These are phyloP conservation scores for Eptesicus fuscus DNA, from an alignment of 2,113 vertebrate species.

Conservation along the genomic window DNA sequence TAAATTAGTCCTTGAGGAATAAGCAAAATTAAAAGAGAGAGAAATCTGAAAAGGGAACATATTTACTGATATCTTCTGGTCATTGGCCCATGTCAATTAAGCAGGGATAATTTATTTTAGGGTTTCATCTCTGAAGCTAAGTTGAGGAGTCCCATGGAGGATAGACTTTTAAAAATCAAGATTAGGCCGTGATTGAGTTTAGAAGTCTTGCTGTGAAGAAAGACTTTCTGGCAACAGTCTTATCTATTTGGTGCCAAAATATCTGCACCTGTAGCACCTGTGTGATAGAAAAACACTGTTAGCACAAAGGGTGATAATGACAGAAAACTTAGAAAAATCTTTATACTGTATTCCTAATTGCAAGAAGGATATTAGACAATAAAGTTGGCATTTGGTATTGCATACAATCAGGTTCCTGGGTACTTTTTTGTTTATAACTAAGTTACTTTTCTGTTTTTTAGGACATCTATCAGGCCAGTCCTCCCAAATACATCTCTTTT, in stretches of 20 bases:
- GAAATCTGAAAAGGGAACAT: background rate
- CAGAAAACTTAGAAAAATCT: background rate
- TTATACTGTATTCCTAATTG: background rate
- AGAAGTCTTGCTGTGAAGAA: constrained; percentile 17
- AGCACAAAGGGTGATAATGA: constrained; percentile 50
- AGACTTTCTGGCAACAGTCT: constrained; percentile 54
- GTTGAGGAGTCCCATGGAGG: background rate
- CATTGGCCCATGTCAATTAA: background rate
- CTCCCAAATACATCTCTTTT: background rate
- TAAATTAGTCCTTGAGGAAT: background rate
- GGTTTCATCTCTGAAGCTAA: background rate
- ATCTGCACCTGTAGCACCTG: constrained; percentile 60
- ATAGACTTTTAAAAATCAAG: background rate
- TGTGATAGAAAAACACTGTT: background rate
- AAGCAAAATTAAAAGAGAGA: background rate
- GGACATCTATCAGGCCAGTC: background rate
- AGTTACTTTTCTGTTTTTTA: background rate
- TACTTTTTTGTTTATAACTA: background rate
- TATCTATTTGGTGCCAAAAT: constrained; percentile 46
- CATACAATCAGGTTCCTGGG: background rate
- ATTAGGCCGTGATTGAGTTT: constrained; percentile 11
- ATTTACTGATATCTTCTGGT: background rate
- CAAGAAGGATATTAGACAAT: background rate
- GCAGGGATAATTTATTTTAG: background rate
- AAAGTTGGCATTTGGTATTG: background rate